phyloP scores from a whole-genome alignment of 2,888 invertebrate genomes.

The Calliphora vomitoria region DNA sequence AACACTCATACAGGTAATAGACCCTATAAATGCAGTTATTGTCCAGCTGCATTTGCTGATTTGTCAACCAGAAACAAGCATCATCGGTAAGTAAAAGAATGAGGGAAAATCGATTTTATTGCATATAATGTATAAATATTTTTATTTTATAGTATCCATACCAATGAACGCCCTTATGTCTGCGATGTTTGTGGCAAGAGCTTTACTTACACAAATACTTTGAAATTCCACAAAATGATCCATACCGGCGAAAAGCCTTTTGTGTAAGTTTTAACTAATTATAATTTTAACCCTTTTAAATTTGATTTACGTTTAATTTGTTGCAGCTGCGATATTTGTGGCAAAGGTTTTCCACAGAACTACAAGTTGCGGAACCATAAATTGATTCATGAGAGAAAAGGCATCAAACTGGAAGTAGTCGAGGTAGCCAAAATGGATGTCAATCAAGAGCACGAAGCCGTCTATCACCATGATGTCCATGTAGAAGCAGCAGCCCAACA shows the following conservation, averaged over 20 bases:
- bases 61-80: conserved; percentile 84
- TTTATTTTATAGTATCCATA: conserved; percentile 79
- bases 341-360: conserved; percentile 81
- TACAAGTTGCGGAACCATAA: conserved; percentile 81
- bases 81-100: conserved; percentile 79
- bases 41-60: conserved; percentile 84
- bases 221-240: conserved; percentile 83
- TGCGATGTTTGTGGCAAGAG: conserved; percentile 83
- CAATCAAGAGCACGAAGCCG: conserved; percentile 48
- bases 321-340: conserved; percentile 80
- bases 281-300: neutral
- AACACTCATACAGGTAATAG: conserved; percentile 84
- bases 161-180: conserved; percentile 83
- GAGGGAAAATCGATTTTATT: neutral
- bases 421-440: conserved; percentile 59
- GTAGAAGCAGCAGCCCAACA: conserved; percentile 77
- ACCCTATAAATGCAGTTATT: conserved; percentile 83
- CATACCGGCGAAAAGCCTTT: conserved; percentile 83
- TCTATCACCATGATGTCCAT: conserved; percentile 75
- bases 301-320: neutral
- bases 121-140: neutral
- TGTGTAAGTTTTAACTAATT: conserved; percentile 79
- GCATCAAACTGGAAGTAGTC: conserved; percentile 70
- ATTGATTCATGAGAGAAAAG: conserved; percentile 79
- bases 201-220: conserved; percentile 83